These are phyloP conservation scores for Momotus momota DNA, from an alignment of 2,797 vertebrate species.

Conservation along the genomic window DNA sequence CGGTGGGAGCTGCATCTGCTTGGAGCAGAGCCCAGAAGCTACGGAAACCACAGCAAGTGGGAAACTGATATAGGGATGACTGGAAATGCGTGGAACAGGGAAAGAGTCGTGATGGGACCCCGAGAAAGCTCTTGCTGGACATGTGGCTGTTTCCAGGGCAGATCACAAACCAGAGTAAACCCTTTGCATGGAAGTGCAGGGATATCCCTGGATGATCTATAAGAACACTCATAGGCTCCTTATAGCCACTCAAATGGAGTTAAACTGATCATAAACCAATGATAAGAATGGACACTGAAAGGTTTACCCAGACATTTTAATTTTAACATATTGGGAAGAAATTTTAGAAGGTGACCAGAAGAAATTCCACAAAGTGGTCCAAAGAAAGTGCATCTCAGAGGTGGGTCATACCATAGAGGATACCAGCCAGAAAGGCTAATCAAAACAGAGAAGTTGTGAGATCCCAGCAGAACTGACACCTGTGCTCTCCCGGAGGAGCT, in stretches of 20 bases:
- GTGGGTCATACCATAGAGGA: background rate
- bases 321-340: background rate
- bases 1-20: background rate
- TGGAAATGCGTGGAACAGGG: background rate
- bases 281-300: background rate
- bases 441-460: constrained; percentile 39
- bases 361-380: background rate
- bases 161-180: background rate
- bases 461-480: constrained; percentile 38
- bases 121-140: background rate
- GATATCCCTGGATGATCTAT: background rate
- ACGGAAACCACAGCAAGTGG: background rate
- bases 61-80: background rate
- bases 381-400: background rate
- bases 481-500: background rate
- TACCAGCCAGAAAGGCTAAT: background rate
- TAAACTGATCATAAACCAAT: background rate
- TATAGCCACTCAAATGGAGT: background rate
- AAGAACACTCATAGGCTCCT: background rate
- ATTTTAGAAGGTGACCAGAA: constrained; percentile 37
- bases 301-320: background rate
- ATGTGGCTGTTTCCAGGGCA: rapidly evolving
- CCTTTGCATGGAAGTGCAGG: rapidly evolving
- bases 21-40: background rate
- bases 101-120: background rate